These are phyloP conservation scores for Epinephelus cyanopodus DNA, from an alignment of 2,113 vertebrate species.

Conservation along the genomic window DNA sequence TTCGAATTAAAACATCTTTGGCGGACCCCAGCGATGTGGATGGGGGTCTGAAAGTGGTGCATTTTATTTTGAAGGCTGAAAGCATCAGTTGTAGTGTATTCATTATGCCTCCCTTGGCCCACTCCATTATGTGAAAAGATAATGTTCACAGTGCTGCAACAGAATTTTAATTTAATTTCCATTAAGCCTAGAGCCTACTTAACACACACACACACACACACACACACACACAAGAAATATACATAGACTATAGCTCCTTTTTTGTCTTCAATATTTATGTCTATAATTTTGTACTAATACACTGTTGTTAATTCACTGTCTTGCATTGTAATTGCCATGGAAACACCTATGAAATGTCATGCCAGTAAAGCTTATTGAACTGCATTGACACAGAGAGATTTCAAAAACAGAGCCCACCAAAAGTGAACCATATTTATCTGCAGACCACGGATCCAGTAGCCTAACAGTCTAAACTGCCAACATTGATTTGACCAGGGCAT, in stretches of 20 bases:
- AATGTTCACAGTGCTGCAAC: background rate
- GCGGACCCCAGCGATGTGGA: fast-evolving
- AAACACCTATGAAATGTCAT: no score
- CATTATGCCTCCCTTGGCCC: background rate
- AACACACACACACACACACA: no score
- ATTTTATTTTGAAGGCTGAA: constrained; percentile 61
- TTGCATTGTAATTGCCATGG: no score
- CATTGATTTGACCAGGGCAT: background rate
- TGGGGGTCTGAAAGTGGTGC: fast-evolving
- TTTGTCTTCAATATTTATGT: no score
- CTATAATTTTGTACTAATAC: no score
- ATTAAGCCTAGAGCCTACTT: background rate
- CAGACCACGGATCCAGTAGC: background rate
- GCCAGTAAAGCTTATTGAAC: no score
- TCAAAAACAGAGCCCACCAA: background rate
- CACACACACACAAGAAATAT: no score
- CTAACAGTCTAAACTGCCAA: background rate
- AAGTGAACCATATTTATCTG: background rate
- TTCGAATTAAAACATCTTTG: constrained; percentile 45
- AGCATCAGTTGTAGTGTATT: background rate
- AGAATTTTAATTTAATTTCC: background rate
- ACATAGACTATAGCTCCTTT: no score
- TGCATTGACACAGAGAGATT: background rate
- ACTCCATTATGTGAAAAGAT: background rate
- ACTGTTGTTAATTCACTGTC: no score